phyloP scores from a whole-genome alignment of 2,113 vertebrate species.

The Rafetus swinhoei region DNA sequence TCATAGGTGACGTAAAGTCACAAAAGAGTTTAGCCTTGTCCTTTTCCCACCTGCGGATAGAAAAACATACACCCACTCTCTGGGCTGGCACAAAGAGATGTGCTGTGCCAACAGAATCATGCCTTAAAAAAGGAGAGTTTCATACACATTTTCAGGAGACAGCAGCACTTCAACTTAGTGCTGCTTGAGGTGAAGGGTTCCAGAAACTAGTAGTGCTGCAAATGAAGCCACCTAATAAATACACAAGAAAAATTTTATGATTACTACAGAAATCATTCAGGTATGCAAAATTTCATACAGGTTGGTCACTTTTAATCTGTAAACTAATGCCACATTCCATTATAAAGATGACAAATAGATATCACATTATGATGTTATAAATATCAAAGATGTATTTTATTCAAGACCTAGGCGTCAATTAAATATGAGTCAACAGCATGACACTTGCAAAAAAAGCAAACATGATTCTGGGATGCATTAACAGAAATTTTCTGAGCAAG shows the following conservation, averaged over 20 bases:
- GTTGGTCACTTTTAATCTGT: not conserved
- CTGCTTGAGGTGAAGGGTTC: not conserved
- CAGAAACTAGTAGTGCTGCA: not conserved
- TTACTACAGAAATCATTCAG: not conserved
- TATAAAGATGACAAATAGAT: not conserved
- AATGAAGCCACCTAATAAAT: not conserved
- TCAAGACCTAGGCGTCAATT: not conserved
- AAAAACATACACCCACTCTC: accelerated
- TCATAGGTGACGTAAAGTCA: accelerated
- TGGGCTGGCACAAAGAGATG: too few relatives aligned
- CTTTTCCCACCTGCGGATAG: accelerated
- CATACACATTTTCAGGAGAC: not conserved
- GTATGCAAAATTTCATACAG: not conserved
- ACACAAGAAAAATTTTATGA: not conserved
- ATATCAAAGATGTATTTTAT: not conserved
- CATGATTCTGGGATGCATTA: too few relatives aligned
- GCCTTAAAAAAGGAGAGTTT: not conserved
- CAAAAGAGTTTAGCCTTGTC: not conserved
- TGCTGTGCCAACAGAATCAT: not conserved
- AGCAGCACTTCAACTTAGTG: not conserved
- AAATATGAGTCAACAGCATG: not conserved
- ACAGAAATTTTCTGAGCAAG: too few relatives aligned
- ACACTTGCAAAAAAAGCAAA: too few relatives aligned
- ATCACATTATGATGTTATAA: not conserved
- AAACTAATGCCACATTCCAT: not conserved